These are phyloP conservation scores for Lissonota sp. DNA, from an alignment of 2,888 invertebrate genomes.

Conservation along the genomic window DNA sequence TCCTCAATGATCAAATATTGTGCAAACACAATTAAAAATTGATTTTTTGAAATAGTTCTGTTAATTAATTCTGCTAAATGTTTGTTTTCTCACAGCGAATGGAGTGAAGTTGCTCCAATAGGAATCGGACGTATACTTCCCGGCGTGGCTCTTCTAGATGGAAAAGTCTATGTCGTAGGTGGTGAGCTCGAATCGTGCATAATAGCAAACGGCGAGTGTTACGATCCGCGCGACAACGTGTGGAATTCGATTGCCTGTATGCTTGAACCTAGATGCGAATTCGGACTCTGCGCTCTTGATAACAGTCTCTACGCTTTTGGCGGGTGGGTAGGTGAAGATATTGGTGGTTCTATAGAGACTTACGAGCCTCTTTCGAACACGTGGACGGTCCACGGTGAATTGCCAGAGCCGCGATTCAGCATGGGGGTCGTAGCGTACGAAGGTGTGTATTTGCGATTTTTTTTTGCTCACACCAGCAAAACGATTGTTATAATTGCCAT, in stretches of 20 bases:
- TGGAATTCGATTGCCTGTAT: constrained; percentile 86
- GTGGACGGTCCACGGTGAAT: constrained; percentile 91
- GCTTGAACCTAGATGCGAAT: constrained; percentile 94
- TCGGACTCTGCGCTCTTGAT: constrained; percentile 93
- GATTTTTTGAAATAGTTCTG: too few relatives aligned
- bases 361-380: constrained; percentile 92
- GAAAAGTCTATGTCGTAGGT: constrained; percentile 95
- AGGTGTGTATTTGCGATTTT: constrained; percentile 84
- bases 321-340: constrained; percentile 97
- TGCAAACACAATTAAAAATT: too few relatives aligned
- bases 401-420: constrained; percentile 94
- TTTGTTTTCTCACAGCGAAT: constrained; percentile 86
- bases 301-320: constrained; percentile 94
- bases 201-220: constrained; percentile 93
- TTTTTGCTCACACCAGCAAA: neutral
- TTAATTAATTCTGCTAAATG: neutral
- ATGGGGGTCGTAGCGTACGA: constrained; percentile 95
- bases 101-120: constrained; percentile 93
- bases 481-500: too few relatives aligned
- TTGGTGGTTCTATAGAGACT: constrained; percentile 94
- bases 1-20: too few relatives aligned
- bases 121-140: constrained; percentile 94
- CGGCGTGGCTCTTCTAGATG: constrained; percentile 93
- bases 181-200: constrained; percentile 96
- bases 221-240: constrained; percentile 88